Percentiles rank a stretch among this genome's conserved stretches.
Conservation (phyloP, 2,888 invertebrate species). For the Thalpophila matura region DNA sequence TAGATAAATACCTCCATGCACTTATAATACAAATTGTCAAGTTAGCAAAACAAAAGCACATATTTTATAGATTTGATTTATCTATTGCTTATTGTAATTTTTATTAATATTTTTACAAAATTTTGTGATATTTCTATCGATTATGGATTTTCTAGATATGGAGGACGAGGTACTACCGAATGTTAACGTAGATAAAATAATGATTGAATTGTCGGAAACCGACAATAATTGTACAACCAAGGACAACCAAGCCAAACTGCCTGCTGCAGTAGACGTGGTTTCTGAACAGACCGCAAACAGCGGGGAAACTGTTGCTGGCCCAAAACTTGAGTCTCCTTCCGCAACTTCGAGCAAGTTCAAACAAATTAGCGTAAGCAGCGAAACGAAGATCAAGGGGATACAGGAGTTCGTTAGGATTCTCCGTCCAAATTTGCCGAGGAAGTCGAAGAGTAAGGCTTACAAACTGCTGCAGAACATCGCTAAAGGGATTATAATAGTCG, state of each 20-base stretch:
- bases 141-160: conserved; percentile 38
- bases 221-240: conserved; percentile 8
- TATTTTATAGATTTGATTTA: conserved; percentile 13
- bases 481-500: conserved; percentile 36
- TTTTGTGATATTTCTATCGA: conserved; percentile 20
- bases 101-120: conserved; percentile 6
- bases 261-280: neutral
- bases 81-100: conserved; percentile 18
- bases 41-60: conserved; percentile 5
- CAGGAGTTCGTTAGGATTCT: conserved; percentile 40
- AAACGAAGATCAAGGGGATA: conserved; percentile 9
- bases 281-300: neutral
- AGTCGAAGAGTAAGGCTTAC: conserved; percentile 67
- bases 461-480: conserved; percentile 60
- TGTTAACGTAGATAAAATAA: conserved; percentile 1
- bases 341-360: conserved; percentile 46
- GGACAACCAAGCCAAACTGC: neutral
- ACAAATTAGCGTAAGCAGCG: neutral
- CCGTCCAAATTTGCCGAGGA: conserved; percentile 65
- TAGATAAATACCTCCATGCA: no score
- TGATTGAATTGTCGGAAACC: conserved; percentile 5
- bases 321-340: conserved; percentile 16
- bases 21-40: conserved; percentile 10
- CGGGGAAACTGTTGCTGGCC: neutral
- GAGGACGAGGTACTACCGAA: conserved; percentile 27